Base-by-base conservation (phyloP, 2,113 vertebrate genomes). In the Melanerpes aurifrons region DNA sequence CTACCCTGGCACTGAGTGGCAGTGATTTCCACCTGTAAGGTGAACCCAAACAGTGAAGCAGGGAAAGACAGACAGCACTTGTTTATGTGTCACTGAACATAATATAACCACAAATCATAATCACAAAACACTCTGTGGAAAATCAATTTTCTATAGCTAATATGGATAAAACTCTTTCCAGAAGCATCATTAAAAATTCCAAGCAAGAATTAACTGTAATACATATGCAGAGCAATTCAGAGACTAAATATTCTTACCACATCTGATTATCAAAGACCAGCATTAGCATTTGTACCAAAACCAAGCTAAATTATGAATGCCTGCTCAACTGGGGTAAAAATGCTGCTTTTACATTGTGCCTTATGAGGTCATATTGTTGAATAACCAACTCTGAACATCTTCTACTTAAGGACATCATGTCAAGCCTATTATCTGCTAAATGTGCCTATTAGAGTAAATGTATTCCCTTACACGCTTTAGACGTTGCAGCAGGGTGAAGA, bases 341-440 rank as follows among this genome's bases (percentile, higher is more conserved):
- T 45, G 28, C 40, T 61, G 35, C 68, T 88, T 93, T 94, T 50
- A 73, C 75, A 66, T 59, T 72, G 11, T 85, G 48, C 74, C 35
- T 85, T 87, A 68, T 69, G 64, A 93, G 80, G 85, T 94, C 90
- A 82, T 66, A 29, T 48, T 84, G 59, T 79, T 82, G 74, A 96
- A 95, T 72, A 92, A 90, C 68, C 25, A 92, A 11, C 45, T 77
- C 63, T 2, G 8, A 96, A 88, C 31, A 75, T 77, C 63, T 70
- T 85, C 62, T 80, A 74, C 45, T 85, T 91, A 82, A 75, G 72
- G 69, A 91, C 50, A 78, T 85, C 57, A 37, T 93, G 86, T 93
- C 82, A 90, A 85, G 57, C 43, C 79, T 86, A 81, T 93, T 95
- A 92, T 93, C 81, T 93, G 48, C 66, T 93, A 77, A 84, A 89